Conservation (phyloP, 2,888 invertebrate species). For the Crocallis elinguaria region DNA sequence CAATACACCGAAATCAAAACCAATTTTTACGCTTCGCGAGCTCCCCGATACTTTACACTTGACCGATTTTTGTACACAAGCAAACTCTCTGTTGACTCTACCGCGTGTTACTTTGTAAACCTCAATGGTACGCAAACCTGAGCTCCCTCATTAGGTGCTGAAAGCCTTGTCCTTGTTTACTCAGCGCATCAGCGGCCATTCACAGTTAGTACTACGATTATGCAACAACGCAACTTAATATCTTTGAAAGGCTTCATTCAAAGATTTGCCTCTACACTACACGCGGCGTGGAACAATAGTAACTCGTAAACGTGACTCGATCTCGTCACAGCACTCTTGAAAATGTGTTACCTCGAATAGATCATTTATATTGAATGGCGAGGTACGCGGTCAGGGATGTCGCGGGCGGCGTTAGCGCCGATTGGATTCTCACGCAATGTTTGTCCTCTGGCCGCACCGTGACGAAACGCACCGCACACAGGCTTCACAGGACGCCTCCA, state of each 20-base stretch:
- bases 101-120: conserved; percentile 1
- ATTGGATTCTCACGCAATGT: conserved; percentile 31
- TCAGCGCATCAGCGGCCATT: background rate
- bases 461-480: conserved; percentile 32
- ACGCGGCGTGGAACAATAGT: background rate
- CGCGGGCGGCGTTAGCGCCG: conserved; percentile 1
- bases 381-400: background rate
- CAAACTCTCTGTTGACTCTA: conserved; percentile 5
- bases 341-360: background rate
- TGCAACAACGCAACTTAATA: conserved; percentile 3
- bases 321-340: background rate
- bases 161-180: conserved; percentile 5
- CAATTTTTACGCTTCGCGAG: conserved; percentile 17
- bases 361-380: conserved; percentile 1
- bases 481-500: conserved; percentile 37
- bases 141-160: background rate
- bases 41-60: conserved; percentile 7
- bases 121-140: background rate
- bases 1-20: conserved; percentile 9
- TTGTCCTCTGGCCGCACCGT: conserved; percentile 40
- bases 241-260: conserved; percentile 4
- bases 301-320: background rate
- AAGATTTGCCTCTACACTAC: background rate
- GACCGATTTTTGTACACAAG: conserved; percentile 4
- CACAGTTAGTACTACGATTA: background rate